phyloP scores from a whole-genome alignment of 2,888 invertebrate species.

The Nomada lathburiana region DNA sequence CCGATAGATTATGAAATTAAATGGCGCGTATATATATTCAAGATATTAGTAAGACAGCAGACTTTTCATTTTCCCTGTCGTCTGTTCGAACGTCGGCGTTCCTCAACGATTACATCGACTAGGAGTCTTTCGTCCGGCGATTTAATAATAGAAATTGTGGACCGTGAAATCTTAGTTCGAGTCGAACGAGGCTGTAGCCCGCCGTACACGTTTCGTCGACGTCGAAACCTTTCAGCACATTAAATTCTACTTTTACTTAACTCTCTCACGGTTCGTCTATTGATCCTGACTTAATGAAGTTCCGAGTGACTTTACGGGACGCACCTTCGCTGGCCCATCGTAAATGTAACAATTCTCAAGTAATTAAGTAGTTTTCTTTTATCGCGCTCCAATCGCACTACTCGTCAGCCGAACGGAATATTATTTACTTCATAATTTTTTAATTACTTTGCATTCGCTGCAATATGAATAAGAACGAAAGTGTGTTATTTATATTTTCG shows the following conservation, averaged over 20 bases:
- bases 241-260: slow-evolving; percentile 54
- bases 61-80: slow-evolving; percentile 21
- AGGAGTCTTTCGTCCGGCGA: slow-evolving; percentile 30
- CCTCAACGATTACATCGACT: slow-evolving; percentile 8
- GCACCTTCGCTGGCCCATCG: slow-evolving; percentile 4
- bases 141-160: slow-evolving; percentile 48
- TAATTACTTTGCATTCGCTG: too few relatives aligned
- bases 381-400: background rate
- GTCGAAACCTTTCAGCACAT: slow-evolving; percentile 55
- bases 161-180: slow-evolving; percentile 1
- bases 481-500: too few relatives aligned
- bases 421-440: background rate
- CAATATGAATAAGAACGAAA: too few relatives aligned
- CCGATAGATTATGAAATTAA: background rate
- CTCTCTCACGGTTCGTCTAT: slow-evolving; percentile 41
- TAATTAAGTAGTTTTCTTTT: slow-evolving; percentile 23
- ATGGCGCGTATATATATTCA: background rate
- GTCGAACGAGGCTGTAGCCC: slow-evolving; percentile 29
- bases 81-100: slow-evolving; percentile 7
- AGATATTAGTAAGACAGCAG: background rate
- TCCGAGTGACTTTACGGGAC: slow-evolving; percentile 30
- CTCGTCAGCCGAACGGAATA: background rate
- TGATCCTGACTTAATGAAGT: slow-evolving; percentile 44
- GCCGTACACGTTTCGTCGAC: slow-evolving; percentile 17
- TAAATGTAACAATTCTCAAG: slow-evolving; percentile 47